A percentile compares a stretch with the other conserved stretches of the same genome.
Conservation (phyloP, 2,888 invertebrate species). For the Torymus texanus region DNA sequence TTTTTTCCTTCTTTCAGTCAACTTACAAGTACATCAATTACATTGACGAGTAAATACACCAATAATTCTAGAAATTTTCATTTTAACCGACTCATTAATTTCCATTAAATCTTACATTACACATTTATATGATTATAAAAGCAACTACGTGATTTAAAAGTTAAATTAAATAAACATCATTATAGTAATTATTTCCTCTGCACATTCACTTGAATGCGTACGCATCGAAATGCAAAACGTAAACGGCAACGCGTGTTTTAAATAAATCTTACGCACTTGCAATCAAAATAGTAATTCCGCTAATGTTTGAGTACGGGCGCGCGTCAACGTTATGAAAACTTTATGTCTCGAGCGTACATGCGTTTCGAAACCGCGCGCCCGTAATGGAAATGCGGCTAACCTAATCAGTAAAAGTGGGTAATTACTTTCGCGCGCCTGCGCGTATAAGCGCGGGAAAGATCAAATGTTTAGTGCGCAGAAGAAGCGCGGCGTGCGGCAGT, state of each 20-base stretch:
- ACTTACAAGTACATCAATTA: too few species aligned
- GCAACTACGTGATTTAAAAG: too few species aligned
- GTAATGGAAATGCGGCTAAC: constrained; percentile 29
- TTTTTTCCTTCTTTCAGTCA: constrained; percentile 19
- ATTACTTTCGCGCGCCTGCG: constrained; percentile 5
- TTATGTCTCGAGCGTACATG: constrained; percentile 7
- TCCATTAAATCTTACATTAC: too few species aligned
- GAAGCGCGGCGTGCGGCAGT: background rate
- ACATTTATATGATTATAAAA: too few species aligned
- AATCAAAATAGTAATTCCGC: background rate
- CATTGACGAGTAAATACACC: too few species aligned
- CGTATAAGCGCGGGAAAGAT: background rate
- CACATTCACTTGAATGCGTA: too few species aligned
- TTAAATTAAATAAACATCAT: too few species aligned
- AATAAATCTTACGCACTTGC: background rate
- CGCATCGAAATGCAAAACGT: too few species aligned
- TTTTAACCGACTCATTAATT: too few species aligned
- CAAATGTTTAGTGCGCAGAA: constrained; percentile 24
- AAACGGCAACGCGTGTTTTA: background rate
- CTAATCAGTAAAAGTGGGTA: constrained; percentile 38
- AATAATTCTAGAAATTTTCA: too few species aligned
- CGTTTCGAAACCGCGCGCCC: constrained; percentile 15
- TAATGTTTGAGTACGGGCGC: background rate
- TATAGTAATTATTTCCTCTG: too few species aligned
- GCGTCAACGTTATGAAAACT: background rate